Evolutionary conservation across 1,140 invertebrate genomes (phyloP).

Genomic region (Cyclargus thomasi): DNA sequence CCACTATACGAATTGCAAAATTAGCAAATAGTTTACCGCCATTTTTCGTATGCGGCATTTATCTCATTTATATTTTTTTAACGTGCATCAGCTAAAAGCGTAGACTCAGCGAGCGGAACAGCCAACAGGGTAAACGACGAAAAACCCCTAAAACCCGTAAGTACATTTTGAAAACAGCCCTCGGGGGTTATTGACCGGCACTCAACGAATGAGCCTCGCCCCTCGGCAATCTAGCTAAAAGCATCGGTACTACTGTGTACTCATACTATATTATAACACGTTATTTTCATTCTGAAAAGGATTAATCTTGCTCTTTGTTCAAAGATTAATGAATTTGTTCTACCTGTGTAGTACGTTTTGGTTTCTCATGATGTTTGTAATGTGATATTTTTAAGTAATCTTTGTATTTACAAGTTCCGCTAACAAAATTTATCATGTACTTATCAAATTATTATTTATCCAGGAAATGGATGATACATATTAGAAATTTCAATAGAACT

Average conservation of each 20-base stretch:
- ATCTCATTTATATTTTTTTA: not conserved
- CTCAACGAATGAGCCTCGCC: slow-evolving; percentile 39
- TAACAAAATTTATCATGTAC: no score
- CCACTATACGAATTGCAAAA: no score
- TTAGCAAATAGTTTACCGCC: no score
- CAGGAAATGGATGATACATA: no score
- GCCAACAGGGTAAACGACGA: slow-evolving; percentile 17
- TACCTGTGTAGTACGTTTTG: not conserved
- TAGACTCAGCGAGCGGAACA: slow-evolving; percentile 18
- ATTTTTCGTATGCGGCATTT: not conserved
- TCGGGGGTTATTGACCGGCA: slow-evolving; percentile 47
- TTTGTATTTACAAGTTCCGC: no score
- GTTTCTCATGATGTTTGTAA: no score
- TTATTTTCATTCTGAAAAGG: slow-evolving; percentile 1
- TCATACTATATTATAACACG: slow-evolving; percentile 10
- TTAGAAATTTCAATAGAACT: no score
- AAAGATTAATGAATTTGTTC: not conserved
- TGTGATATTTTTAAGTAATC: no score
- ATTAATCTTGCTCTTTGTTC: slow-evolving; percentile 6
- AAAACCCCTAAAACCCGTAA: slow-evolving; percentile 36
- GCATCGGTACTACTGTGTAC: slow-evolving; percentile 28
- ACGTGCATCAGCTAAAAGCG: slow-evolving; percentile 2
- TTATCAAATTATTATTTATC: no score
- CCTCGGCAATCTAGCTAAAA: slow-evolving; percentile 48
- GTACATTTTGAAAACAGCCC: slow-evolving; percentile 36